Conservation (phyloP, 2,113 vertebrate genomes). For the Tetrax tetrax region DNA sequence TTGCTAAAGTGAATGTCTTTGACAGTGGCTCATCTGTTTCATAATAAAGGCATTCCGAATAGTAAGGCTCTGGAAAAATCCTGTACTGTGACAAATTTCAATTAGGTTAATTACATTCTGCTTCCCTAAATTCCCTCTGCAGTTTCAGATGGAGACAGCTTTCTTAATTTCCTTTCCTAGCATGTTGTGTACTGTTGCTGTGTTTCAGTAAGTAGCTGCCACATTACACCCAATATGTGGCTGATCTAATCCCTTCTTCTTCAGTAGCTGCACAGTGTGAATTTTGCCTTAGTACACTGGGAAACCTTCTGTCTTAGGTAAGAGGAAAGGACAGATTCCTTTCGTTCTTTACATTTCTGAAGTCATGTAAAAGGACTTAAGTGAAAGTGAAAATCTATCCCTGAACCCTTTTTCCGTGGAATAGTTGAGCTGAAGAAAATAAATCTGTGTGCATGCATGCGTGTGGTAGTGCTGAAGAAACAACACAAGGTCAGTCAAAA, state of each 20-base stretch:
- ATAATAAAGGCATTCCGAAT: constrained; percentile 3
- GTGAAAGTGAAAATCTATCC: not conserved
- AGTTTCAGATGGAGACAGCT: constrained; percentile 4
- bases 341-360: not conserved
- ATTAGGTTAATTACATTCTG: constrained; percentile 45
- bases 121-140: not conserved
- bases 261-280: not conserved
- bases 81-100: constrained; percentile 8
- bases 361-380: not conserved
- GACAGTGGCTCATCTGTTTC: constrained; percentile 21
- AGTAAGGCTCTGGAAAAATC: not conserved
- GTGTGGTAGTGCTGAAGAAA: not conserved
- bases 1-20: not conserved
- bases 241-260: constrained; percentile 17
- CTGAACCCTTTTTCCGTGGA: not conserved
- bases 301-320: not conserved
- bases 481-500: not conserved
- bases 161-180: constrained; percentile 41
- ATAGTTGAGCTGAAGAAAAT: not conserved
- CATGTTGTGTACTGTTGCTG: not conserved
- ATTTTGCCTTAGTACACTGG: not conserved
- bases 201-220: constrained; percentile 16
- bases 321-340: not conserved
- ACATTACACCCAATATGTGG: not conserved
- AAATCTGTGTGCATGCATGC: not conserved